Base-by-base conservation (phyloP, 2,888 invertebrate species). In the Torymus texanus region DNA sequence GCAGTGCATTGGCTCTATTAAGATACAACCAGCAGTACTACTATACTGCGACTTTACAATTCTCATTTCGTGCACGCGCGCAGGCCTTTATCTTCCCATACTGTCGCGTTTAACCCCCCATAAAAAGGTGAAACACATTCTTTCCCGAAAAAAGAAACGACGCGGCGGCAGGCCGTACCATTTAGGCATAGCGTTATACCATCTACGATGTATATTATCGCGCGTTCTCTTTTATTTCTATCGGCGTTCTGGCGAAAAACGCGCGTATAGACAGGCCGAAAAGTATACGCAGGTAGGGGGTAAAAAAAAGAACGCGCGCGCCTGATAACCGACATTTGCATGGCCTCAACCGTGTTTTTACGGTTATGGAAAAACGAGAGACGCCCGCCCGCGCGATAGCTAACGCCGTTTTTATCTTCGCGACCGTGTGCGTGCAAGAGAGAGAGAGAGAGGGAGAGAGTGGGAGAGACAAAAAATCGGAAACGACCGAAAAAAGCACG, bases 381-480 rank as follows among this genome's bases (percentile, higher is more conserved):
- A 74, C 21, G 41, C 41, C 8, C 41, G 41, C 41, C 2, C 21
- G 21, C 21, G 55, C 70, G 61, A 74, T 74, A 66, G 53, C 74
- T 73, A 74, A 73, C 63, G 65, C 51, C 50, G 59, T 66, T 74
- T 80, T 78, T 75, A 80, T 71, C 61, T 55, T 41, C 8, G 41
- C 41, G 41, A 41, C 5, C 41, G 41, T 8, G 29, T 8, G 41
- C 18, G 56, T 50, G 21, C 21, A 21, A 21, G 21, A 21, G 21
- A 21, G 21, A 21, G 21, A 21, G 21, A 21, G 21, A 21, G 21
- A 21, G 21, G 2, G 21, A 21, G 21, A 21, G 14, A 1, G 50
- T 24, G 14, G 24, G 29, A 16, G 2, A 74, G 50, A 68, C 68
- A 51, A 70, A 65, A 67, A 70, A 65, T n/a, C 2, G 2, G 21